Percentiles rank a stretch among this genome's conserved stretches.
These are phyloP conservation scores for Abrostola triplasia DNA, from an alignment of 2,888 invertebrate species.

Conservation along the genomic window DNA sequence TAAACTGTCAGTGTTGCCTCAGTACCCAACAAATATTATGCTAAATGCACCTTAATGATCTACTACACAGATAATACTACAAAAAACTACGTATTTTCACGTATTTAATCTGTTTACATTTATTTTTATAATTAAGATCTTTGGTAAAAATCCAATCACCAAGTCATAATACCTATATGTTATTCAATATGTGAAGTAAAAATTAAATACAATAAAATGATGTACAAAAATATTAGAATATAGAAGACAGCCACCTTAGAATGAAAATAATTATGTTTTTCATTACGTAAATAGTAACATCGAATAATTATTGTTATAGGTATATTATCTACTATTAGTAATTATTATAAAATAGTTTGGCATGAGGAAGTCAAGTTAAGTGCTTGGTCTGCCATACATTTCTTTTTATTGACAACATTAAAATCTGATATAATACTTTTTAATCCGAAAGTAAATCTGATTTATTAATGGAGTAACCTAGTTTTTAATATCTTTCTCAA, in stretches of 20 bases:
- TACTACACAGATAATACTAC: conserved; percentile 48
- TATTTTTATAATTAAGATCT: conserved; percentile 45
- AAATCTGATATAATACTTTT: too few relatives aligned
- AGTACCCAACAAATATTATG: conserved; percentile 45
- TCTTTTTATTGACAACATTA: not conserved
- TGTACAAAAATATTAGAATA: conserved; percentile 48
- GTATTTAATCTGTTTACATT: conserved; percentile 29
- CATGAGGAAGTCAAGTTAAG: conserved; percentile 28
- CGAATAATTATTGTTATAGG: conserved; percentile 20
- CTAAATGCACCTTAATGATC: conserved; percentile 41
- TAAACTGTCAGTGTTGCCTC: conserved; percentile 10
- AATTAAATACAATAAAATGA: conserved; percentile 35
- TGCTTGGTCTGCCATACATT: conserved; percentile 24
- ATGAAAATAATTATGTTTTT: conserved; percentile 35
- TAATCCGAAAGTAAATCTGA: not conserved
- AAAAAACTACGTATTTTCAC: conserved; percentile 28
- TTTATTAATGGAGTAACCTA: not conserved
- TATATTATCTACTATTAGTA: conserved; percentile 28
- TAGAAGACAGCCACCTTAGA: conserved; percentile 35
- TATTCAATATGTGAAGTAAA: conserved; percentile 30
- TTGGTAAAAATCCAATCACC: conserved; percentile 52
- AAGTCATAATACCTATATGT: conserved; percentile 20
- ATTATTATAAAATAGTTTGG: conserved; percentile 45
- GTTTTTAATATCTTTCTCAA: too few relatives aligned
- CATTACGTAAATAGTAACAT: conserved; percentile 25